phyloP scores from a whole-genome alignment of 2,113 vertebrate genomes.

The Labeo catla region DNA sequence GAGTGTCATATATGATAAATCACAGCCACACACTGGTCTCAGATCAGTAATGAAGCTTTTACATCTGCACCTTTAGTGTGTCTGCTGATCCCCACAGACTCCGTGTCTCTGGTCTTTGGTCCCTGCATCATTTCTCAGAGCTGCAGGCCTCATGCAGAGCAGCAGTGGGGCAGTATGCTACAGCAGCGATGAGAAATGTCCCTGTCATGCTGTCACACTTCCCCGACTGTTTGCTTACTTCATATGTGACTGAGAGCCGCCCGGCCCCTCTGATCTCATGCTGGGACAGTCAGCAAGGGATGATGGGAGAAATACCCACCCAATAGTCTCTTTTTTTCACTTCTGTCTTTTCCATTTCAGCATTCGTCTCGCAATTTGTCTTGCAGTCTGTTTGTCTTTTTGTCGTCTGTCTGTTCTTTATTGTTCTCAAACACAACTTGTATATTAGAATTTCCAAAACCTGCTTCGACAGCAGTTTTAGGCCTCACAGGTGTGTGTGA shows the following conservation, averaged over 20 bases:
- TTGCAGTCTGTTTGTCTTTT: background rate
- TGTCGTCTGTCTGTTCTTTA: background rate
- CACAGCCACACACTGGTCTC: background rate
- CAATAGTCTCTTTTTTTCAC: constrained; percentile 20
- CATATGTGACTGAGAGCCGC: background rate
- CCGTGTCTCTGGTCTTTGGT: background rate
- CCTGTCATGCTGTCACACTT: constrained; percentile 34
- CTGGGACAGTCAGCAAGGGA: constrained; percentile 18
- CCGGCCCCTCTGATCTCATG: constrained; percentile 7
- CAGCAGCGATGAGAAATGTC: constrained; percentile 13
- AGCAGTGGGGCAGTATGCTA: constrained; percentile 23
- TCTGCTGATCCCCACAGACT: background rate
- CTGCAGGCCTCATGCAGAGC: constrained; percentile 14
- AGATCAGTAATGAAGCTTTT: background rate
- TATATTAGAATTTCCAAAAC: background rate
- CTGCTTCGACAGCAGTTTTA: background rate
- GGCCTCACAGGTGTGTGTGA: background rate
- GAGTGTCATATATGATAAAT: constrained; percentile 1
- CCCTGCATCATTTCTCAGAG: constrained; percentile 23
- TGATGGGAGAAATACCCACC: constrained; percentile 12
- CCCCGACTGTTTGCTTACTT: constrained; percentile 17
- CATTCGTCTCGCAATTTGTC: background rate
- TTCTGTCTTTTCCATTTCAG: constrained; percentile 22
- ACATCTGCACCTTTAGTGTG: background rate
- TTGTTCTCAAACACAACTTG: background rate